These are phyloP conservation scores for Platichthys stellatus DNA, from an alignment of 2,113 vertebrate species.

Conservation along the genomic window DNA sequence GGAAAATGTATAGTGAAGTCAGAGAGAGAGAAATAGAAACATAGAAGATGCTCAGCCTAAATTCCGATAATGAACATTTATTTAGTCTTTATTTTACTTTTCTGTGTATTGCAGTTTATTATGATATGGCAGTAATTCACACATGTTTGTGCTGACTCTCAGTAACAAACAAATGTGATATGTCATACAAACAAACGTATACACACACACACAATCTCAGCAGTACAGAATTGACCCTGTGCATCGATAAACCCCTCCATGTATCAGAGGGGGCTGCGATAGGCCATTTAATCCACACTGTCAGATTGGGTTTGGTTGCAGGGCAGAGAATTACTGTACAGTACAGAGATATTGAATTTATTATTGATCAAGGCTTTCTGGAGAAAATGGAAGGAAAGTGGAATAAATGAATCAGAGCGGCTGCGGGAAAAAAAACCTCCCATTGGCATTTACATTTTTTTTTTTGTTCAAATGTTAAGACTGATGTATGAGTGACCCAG, in stretches of 20 bases:
- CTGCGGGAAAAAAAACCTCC: neutral
- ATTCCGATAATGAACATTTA: neutral
- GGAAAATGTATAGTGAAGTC: no score
- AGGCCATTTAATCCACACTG: conserved; percentile 48
- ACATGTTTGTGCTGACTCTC: neutral
- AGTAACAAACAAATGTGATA: conserved; percentile 6
- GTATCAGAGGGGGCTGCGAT: conserved; percentile 47
- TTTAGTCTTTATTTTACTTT: neutral
- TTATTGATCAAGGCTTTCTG: conserved; percentile 54
- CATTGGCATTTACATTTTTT: neutral
- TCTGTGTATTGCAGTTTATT: neutral
- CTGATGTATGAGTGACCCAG: neutral
- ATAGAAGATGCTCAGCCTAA: no score
- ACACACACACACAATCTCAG: conserved; percentile 9
- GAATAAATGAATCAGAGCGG: neutral
- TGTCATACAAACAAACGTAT: neutral
- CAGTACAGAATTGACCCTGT: conserved; percentile 16
- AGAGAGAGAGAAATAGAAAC: no score
- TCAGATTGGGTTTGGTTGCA: conserved; percentile 32
- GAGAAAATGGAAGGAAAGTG: conserved; percentile 26
- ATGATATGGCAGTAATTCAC: neutral
- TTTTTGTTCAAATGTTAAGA: conserved; percentile 6
- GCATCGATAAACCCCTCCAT: conserved; percentile 44
- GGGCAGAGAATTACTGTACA: conserved; percentile 49
- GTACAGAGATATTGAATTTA: conserved; percentile 55